These are phyloP conservation scores for Stegostoma tigrinum DNA, from an alignment of 2,113 vertebrate genomes.

Conservation along the genomic window DNA sequence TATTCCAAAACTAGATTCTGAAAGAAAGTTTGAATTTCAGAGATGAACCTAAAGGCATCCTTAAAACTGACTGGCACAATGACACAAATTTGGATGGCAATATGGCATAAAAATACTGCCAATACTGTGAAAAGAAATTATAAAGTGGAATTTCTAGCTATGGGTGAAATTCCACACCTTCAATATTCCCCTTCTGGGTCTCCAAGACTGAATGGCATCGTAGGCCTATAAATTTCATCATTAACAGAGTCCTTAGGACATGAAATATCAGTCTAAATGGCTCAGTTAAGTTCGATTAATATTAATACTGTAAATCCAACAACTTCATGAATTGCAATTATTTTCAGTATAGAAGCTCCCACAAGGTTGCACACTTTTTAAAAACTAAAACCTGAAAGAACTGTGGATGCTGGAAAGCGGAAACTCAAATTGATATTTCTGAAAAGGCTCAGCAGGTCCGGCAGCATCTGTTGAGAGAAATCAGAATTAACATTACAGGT, in stretches of 20 bases:
- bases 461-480: no score
- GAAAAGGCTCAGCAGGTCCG: no score
- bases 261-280: background rate
- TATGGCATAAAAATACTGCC: background rate
- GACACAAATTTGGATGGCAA: background rate
- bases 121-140: background rate
- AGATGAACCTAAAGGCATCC: background rate
- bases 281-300: background rate
- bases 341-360: background rate
- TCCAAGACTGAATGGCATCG: background rate
- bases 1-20: background rate
- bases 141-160: background rate
- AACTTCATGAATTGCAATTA: background rate
- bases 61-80: background rate
- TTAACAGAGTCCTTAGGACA: background rate
- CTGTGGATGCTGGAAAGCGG: no score
- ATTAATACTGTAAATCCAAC: background rate
- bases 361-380: background rate
- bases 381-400: no score
- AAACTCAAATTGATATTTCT: no score
- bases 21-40: background rate
- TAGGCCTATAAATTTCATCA: background rate
- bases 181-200: background rate
- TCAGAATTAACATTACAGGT: no score
- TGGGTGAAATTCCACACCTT: background rate